These are phyloP conservation scores for Smutsia temminckii DNA, from an alignment of 2,797 vertebrate species.

Conservation along the genomic window DNA sequence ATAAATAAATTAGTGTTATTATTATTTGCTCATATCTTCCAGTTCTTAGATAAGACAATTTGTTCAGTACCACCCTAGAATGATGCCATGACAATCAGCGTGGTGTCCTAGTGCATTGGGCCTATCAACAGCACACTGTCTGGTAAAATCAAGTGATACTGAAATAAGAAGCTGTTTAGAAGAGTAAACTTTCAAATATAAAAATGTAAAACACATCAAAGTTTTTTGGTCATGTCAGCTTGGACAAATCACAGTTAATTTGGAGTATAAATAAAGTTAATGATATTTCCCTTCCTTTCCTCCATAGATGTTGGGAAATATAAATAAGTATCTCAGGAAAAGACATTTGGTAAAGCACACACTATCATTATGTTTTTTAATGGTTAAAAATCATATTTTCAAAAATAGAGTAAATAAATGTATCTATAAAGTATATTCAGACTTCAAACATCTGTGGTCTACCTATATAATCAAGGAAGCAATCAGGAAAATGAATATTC, in stretches of 20 bases:
- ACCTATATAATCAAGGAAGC: conserved; percentile 50
- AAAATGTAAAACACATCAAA: neutral
- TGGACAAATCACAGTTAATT: conserved; percentile 23
- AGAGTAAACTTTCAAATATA: neutral
- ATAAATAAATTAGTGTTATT: neutral
- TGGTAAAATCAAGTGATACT: neutral
- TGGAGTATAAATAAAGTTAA: neutral
- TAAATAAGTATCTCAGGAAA: neutral
- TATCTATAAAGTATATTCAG: conserved; percentile 18
- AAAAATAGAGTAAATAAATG: conserved; percentile 50
- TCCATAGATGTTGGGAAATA: conserved; percentile 5
- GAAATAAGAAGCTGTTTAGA: neutral
- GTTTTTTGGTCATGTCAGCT: neutral
- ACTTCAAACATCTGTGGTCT: conserved; percentile 44
- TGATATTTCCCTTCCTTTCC: neutral
- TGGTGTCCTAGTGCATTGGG: neutral
- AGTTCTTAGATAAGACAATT: neutral
- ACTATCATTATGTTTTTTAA: conserved; percentile 27
- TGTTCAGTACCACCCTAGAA: neutral
- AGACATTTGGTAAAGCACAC: neutral
- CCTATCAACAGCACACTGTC: neutral
- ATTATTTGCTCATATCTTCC: neutral
- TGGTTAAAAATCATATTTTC: conserved; percentile 28
- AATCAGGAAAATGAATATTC: conserved; percentile 63
- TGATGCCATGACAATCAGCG: neutral